Percentiles rank a stretch among this genome's conserved stretches.
Evolutionary conservation across 2,113 vertebrate genomes (phyloP).

Genomic region (Xyrauchen texanus): DNA sequence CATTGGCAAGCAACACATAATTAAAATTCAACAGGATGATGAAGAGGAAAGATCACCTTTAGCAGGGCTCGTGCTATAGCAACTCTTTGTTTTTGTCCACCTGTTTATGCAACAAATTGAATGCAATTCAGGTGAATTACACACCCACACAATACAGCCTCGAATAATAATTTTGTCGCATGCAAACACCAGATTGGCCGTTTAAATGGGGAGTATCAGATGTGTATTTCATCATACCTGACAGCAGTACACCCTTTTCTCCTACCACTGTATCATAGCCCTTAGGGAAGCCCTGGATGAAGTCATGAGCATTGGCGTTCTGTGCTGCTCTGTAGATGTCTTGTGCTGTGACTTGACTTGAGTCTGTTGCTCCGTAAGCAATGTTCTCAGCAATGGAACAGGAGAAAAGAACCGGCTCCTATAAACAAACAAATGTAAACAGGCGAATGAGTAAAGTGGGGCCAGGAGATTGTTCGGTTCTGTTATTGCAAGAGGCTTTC

Average conservation of each 20-base stretch:
- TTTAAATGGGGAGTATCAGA: background rate
- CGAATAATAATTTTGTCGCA: background rate
- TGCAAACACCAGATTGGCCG: background rate
- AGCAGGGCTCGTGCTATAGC: slow-evolving; percentile 94
- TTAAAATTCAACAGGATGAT: background rate
- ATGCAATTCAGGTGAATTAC: slow-evolving; percentile 11
- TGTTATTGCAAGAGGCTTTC: background rate
- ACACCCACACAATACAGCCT: background rate
- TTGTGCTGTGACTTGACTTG: slow-evolving; percentile 76
- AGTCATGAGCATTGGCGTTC: slow-evolving; percentile 86
- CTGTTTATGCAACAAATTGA: slow-evolving; percentile 67
- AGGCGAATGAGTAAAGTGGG: background rate
- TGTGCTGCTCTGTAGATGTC: slow-evolving; percentile 85
- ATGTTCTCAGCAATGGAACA: slow-evolving; percentile 97
- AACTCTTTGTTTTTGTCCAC: slow-evolving; percentile 97
- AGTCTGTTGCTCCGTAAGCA: slow-evolving; percentile 86
- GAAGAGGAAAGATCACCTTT: slow-evolving; percentile 77
- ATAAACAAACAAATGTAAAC: background rate
- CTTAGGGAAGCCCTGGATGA: slow-evolving; percentile 86
- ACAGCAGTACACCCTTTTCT: slow-evolving; percentile 93
- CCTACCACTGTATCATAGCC: slow-evolving; percentile 92
- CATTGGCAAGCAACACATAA: background rate
- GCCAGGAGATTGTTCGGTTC: background rate
- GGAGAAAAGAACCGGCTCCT: slow-evolving; percentile 96
- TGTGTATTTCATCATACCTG: slow-evolving; percentile 75